Base-by-base conservation (phyloP, 2,797 vertebrate genomes). In the Neosilurus mollespiculum region DNA sequence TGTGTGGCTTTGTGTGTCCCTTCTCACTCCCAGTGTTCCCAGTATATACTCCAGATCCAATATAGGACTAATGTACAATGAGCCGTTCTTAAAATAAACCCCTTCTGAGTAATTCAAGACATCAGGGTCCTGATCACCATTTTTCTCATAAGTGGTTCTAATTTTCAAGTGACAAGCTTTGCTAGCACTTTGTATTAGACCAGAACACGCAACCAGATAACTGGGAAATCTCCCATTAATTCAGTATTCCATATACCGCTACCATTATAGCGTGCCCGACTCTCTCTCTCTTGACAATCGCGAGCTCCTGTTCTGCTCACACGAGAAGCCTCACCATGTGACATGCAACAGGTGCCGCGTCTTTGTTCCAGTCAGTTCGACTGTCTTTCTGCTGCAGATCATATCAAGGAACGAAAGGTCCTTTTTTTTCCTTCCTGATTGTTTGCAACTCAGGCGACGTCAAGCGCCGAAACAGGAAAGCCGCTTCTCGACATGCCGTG, bases 391-490 rank as follows among this genome's bases (percentile, higher is more conserved):
- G 49, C 83, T 80, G 54, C 43, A 22, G 83, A 87, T 90, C 81
- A 83, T 89, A 91, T 92, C 86, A 81, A 20, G 0, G 1, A 24
- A 22, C 56, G 10, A 24, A 4, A 24, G 30, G 70, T 83, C 51
- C 67, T 22, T 77, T 81, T 85, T 88, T 76, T 84, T 83, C 77
- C 77, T 76, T n/a, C 66, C 81, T 71, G 89, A 92, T 92, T 87
- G 85, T 88, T 92, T 93, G 86, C 83, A 88, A 89, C 86, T 64
- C 58, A 24, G 66, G 70, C 86, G 87, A 89, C 91, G 89, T 90
- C 87, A 87, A 92, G 89, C 86, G 85, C 62, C 87, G 73, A 83
- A 89, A 84, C 88, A 90, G 88, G 85, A 91, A 90, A 85, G 51
- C 24, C 1, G 37, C n/a, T 56, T 84, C 82, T 84, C 76, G 67